Base-by-base conservation (phyloP, 2,888 invertebrate genomes). In the Keiferia lycopersicella region DNA sequence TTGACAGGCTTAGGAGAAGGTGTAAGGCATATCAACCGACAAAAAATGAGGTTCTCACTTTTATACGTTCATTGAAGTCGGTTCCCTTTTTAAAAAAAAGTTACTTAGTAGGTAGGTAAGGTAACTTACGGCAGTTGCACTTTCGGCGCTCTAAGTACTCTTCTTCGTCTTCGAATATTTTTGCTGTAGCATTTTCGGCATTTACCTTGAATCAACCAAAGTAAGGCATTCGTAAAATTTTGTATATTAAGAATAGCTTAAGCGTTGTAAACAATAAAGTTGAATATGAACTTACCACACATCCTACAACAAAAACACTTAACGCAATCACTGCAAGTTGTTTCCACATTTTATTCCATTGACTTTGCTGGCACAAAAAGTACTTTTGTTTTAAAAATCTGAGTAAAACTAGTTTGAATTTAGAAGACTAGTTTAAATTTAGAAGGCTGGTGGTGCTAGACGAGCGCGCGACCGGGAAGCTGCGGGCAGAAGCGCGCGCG, bases 61-160 rank as follows among this genome's bases (percentile, higher is more conserved):
- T n/a, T n/a, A n/a, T n/a, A n/a, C n/a, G n/a, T n/a, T n/a, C n/a
- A n/a, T n/a, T n/a, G n/a, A n/a, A n/a, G n/a, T n/a, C n/a, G n/a
- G n/a, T n/a, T n/a, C n/a, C n/a, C n/a, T n/a, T n/a, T n/a, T n/a
- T n/a, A n/a, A n/a, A n/a, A n/a, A n/a, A n/a, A n/a, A n/a, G n/a
- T n/a, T n/a, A n/a, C n/a, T n/a, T n/a, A n/a, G n/a, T n/a, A n/a
- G n/a, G n/a, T n/a, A n/a, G n/a, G n/a, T n/a, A n/a, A n/a, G n/a
- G n/a, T n/a, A 14, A 88, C 90, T 88, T 79, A 90, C 91, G 84
- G 67, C 90, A 90, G 16, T 79, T 82, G 69, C 89, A 90, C 57
- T 75, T 83, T 8, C 72, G 71, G 68, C 73, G 79, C 56, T 76
- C 74, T 39, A 72, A 71, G 12, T 74, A 75, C 20, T 77, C 70